Base-by-base conservation (phyloP, 2,113 vertebrate genomes). In the Formicarius rufipectus region DNA sequence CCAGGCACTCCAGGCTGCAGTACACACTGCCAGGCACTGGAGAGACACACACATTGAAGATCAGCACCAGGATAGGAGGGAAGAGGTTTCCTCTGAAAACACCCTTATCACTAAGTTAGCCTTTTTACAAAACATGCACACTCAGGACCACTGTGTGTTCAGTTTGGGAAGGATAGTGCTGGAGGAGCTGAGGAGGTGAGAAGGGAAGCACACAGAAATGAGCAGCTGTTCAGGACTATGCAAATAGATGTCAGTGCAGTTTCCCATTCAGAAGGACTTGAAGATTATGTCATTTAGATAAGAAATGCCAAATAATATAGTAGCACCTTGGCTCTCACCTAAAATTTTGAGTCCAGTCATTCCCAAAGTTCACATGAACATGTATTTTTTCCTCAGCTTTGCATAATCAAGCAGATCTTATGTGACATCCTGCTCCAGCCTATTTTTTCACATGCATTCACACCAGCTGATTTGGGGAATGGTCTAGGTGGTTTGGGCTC, bases 201-300 rank as follows among this genome's bases (percentile, higher is more conserved):
- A 53, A 68, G 23, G 4, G 67, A 37, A 71, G 23, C 28, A 62
- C 3, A 3, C 23, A 68, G 76, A 69, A 76, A 49, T 82, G 7
- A 55, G 22, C 27, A 45, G 47, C 18, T 0, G 0, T 31, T 17
- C 64, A 60, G 33, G 11, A 30, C 31, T 42, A 6, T 9, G 12
- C 1, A 2, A 47, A 49, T 4, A 64, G 23, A 69, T 8, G 2
- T 40, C 10, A 1, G 39, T 49, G 31, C 0, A 3, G 39, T 67
- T 88, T 86, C 45, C 72, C 35, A 47, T 67, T 58, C 49, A 62
- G 76, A 24, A 80, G 13, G 31, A 59, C 56, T 44, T 68, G 15
- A 52, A 73, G 42, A 55, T 30, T 37, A 37, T 62, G n/a, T 18
- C 10, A 85, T 3, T 10, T 66, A 33, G 33, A 53, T 63, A 60